Percentiles rank a stretch among this genome's conserved stretches.
Evolutionary conservation across 92 coral and sea anemone genomes (phyloP).

Genomic region (Phymanthus crucifer): DNA sequence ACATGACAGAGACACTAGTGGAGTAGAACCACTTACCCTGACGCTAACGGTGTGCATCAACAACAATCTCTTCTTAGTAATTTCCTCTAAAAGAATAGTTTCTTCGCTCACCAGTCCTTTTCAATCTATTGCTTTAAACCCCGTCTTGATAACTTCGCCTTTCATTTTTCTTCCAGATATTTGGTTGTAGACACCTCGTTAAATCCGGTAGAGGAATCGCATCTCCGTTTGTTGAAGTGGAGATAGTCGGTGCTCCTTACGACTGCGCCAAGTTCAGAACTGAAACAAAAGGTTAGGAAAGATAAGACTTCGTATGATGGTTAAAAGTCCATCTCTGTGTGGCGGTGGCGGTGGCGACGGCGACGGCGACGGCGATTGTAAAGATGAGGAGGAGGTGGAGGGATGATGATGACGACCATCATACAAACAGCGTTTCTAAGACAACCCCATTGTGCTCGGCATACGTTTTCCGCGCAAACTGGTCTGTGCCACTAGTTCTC

Average conservation of each 20-base stretch:
- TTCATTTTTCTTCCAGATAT: slow-evolving; percentile 53
- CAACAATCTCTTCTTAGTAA: not conserved
- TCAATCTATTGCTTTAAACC: too few relatives aligned
- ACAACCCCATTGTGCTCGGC: too few relatives aligned
- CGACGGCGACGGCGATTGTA: too few relatives aligned
- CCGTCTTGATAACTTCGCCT: not conserved
- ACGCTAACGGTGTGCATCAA: slow-evolving; percentile 78
- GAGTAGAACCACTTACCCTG: slow-evolving; percentile 85
- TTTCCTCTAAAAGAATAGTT: not conserved
- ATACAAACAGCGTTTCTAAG: too few relatives aligned
- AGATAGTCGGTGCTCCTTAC: slow-evolving; percentile 93
- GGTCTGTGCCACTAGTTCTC: not conserved
- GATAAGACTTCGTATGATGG: too few relatives aligned
- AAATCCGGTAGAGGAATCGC: slow-evolving; percentile 97
- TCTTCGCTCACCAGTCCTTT: too few relatives aligned
- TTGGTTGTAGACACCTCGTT: slow-evolving; percentile 88
- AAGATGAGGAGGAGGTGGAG: too few relatives aligned
- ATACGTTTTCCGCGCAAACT: too few relatives aligned
- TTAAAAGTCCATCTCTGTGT: too few relatives aligned
- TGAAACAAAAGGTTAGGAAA: slow-evolving; percentile 77
- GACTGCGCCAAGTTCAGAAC: slow-evolving; percentile 90
- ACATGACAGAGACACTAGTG: slow-evolving; percentile 65
- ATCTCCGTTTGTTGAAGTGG: slow-evolving; percentile 96
- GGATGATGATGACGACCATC: too few relatives aligned
- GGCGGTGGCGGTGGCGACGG: too few relatives aligned